These are phyloP conservation scores for Oncorhynchus keta DNA, from an alignment of 2,113 vertebrate species.

Conservation along the genomic window DNA sequence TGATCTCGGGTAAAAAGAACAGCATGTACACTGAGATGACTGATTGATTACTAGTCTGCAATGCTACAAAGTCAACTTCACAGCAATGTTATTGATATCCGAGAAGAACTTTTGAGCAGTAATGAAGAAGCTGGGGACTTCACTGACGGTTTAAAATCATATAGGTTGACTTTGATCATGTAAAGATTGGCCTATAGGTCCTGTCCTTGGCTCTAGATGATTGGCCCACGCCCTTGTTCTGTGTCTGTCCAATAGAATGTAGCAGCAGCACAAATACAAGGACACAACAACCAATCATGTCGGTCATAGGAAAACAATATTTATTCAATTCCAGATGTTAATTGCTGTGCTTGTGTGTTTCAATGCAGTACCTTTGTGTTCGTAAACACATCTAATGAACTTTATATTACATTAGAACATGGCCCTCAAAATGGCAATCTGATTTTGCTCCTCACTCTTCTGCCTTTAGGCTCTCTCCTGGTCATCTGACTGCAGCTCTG, in stretches of 20 bases:
- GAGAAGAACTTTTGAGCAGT: neutral
- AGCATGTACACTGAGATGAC: too few relatives aligned
- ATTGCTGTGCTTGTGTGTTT: neutral
- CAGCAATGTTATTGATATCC: neutral
- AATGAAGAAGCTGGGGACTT: too few relatives aligned
- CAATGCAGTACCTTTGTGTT: neutral
- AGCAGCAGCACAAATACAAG: too few relatives aligned
- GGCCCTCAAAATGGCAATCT: neutral
- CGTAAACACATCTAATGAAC: neutral
- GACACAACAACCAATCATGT: too few relatives aligned
- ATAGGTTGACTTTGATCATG: too few relatives aligned
- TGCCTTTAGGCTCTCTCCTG: neutral
- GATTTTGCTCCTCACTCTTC: constrained; percentile 9
- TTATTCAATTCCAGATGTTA: neutral
- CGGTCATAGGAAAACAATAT: too few relatives aligned
- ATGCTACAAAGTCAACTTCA: neutral
- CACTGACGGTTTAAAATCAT: too few relatives aligned
- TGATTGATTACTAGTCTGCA: neutral
- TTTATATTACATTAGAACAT: neutral
- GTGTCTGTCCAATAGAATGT: too few relatives aligned
- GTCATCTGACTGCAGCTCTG: constrained; percentile 15
- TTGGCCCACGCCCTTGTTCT: too few relatives aligned
- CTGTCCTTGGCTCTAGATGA: too few relatives aligned
- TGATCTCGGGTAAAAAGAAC: too few relatives aligned
- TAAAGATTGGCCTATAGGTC: too few relatives aligned